Percentiles rank a stretch among this genome's conserved stretches.
phyloP scores from a whole-genome alignment of 2,797 vertebrate genomes.

The Podargus strigoides region DNA sequence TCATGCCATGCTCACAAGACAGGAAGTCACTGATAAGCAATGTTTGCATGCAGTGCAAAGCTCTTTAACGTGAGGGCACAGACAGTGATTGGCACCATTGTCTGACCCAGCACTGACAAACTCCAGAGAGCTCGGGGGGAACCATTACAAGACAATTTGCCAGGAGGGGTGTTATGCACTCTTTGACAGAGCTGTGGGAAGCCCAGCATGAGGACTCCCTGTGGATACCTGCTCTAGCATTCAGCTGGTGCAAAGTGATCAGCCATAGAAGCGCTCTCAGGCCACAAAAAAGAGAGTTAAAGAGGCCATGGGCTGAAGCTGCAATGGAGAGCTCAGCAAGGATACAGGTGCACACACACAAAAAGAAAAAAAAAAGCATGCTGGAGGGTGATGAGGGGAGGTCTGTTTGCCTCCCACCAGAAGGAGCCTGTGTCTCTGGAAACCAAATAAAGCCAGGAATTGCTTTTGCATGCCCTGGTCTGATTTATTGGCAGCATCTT shows the following conservation, averaged over 20 bases:
- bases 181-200: not conserved
- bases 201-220: not conserved
- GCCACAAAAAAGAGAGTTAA: not conserved
- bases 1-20: rapidly evolving
- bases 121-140: not conserved
- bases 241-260: rapidly evolving
- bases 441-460: not conserved
- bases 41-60: not conserved
- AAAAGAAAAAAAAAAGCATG: not conserved
- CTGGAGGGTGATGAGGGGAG: not conserved
- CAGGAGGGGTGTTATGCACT: not conserved
- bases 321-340: not conserved
- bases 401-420: not conserved
- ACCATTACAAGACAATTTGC: not conserved
- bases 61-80: not conserved
- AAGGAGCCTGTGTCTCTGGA: not conserved
- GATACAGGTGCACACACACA: not conserved
- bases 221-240: not conserved
- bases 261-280: not conserved
- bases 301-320: not conserved
- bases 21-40: slow-evolving; percentile 36
- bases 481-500: not conserved
- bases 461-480: not conserved
- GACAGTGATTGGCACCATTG: not conserved
- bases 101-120: not conserved